phyloP scores from a whole-genome alignment of 2,113 vertebrate genomes.

The Emydocephalus ijimae region DNA sequence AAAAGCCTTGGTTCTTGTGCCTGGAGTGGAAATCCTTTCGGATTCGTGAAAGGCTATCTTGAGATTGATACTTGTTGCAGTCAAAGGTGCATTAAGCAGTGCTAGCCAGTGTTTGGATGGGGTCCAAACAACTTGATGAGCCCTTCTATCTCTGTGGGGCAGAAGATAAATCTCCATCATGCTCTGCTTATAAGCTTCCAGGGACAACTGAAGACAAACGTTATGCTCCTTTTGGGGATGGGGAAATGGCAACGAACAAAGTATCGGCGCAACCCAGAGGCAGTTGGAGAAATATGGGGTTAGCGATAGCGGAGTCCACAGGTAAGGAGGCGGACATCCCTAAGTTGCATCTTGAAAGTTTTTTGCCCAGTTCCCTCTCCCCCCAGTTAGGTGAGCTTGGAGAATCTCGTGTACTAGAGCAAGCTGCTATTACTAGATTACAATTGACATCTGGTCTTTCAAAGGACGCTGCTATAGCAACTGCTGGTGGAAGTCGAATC shows the following conservation, averaged over 20 bases:
- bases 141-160: background rate
- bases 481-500: background rate
- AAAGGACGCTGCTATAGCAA: background rate
- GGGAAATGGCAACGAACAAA: too few species aligned
- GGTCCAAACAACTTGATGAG: background rate
- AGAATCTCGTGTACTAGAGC: background rate
- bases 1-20: background rate
- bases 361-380: background rate
- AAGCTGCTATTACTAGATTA: background rate
- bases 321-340: background rate
- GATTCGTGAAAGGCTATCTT: background rate
- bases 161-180: background rate
- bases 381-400: background rate
- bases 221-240: background rate
- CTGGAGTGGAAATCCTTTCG: background rate
- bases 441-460: background rate
- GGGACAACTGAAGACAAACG: background rate
- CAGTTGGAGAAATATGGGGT: background rate
- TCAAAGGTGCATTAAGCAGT: too few species aligned
- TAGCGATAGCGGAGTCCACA: background rate
- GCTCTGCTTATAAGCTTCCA: background rate
- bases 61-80: background rate
- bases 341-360: background rate
- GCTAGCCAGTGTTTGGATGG: background rate
- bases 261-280: background rate